Base-by-base conservation (phyloP, 2,797 vertebrate genomes). In the Scarus forsteni region DNA sequence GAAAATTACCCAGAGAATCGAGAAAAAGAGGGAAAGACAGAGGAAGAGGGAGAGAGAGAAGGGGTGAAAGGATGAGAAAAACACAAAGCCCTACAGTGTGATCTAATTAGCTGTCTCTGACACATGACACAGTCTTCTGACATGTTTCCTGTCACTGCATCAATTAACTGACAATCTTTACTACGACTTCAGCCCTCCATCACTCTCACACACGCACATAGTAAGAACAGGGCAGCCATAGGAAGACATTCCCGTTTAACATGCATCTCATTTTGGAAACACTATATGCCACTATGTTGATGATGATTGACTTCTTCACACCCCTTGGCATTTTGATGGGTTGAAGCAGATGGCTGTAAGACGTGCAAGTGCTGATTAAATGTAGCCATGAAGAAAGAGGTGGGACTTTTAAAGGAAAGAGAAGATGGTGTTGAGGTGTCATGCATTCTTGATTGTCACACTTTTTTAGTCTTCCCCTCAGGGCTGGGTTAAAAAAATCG, bases 21-120 rank as follows among this genome's bases (percentile, higher is more conserved):
- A 51, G 56, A 60, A 50, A 59, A 54, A 43, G 53, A 49, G 12
- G 16, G 51, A 38, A 39, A 60, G 51, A 50, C 55, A 54, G 48
- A 42, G 51, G 35, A 50, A 36, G 50, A 39, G 66, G 44, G 51
- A 38, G 46, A 19, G 19, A 43, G 51, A 34, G 52, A 39, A 66
- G n/a, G 51, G 51, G 55, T 42, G 34, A 34, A 54, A 64, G 40
- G 46, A 27, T 34, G 51, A 44, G 27, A 18, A 54, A 66, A 45
- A 59, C 60, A 72, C 77, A 81, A 74, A 77, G 44, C 66, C 62
- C 73, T 58, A 70, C 72, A 79, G 69, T 82, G 79, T 78, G 80
- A 88, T 88, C 85, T 87, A 91, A 90, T 90, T 88, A 91, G 88
- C 83, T 81, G 82, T 88, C 85, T 90, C 68, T 46, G 55, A 76